These are phyloP conservation scores for Triops longicaudatus DNA, from an alignment of 1,140 invertebrate species.

Conservation along the genomic window DNA sequence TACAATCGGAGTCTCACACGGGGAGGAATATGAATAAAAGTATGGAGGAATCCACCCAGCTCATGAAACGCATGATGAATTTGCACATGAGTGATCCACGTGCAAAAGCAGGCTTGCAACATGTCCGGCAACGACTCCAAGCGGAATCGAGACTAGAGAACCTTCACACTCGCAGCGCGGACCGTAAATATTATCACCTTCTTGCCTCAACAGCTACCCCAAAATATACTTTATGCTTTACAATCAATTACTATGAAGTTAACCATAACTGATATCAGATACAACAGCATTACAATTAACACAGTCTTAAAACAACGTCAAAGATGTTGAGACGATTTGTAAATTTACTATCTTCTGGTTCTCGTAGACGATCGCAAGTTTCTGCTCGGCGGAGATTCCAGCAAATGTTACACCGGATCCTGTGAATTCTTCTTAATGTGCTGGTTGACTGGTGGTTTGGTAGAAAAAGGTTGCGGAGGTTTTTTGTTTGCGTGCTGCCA, in stretches of 20 bases:
- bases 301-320: not conserved
- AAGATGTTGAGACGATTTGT: not conserved
- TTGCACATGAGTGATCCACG: conserved; percentile 17
- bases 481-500: conserved; percentile 82
- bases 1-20: not conserved
- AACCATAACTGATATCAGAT: not conserved
- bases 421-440: conserved; percentile 89
- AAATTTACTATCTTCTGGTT: not conserved
- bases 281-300: not conserved
- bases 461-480: conserved; percentile 71
- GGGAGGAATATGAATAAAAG: not conserved
- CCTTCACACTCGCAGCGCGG: not conserved
- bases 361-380: conserved; percentile 12
- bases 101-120: conserved; percentile 11
- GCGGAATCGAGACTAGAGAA: not conserved
- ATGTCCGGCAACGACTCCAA: conserved; percentile 1
- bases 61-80: not conserved
- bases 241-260: not conserved
- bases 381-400: conserved; percentile 40
- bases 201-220: too few relatives aligned
- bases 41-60: not conserved
- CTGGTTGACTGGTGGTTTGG: conserved; percentile 79
- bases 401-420: conserved; percentile 56
- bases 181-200: not conserved
- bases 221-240: too few relatives aligned